phyloP scores from a whole-genome alignment of 2,113 vertebrate species.

The Sapayoa aenigma region DNA sequence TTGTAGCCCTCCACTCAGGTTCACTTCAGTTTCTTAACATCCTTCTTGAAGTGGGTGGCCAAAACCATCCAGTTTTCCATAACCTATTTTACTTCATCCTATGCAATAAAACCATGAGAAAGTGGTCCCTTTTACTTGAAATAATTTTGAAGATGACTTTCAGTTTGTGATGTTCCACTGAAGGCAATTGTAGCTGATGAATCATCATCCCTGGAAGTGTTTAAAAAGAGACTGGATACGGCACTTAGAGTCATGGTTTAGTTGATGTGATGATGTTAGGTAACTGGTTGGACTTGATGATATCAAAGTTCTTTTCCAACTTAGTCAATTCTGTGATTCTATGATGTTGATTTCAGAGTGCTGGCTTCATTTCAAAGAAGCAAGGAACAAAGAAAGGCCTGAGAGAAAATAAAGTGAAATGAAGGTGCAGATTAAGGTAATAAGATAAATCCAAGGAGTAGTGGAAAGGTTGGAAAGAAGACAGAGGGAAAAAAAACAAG shows the following conservation, averaged over 20 bases:
- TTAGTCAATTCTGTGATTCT: too few relatives aligned
- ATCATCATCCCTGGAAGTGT: too few relatives aligned
- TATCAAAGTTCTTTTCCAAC: too few relatives aligned
- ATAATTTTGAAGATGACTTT: neutral
- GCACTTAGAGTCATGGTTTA: too few relatives aligned
- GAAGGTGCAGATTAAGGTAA: neutral
- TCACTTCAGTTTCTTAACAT: neutral
- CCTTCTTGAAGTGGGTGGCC: neutral
- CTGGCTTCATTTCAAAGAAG: neutral
- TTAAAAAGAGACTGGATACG: too few relatives aligned
- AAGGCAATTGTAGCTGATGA: neutral
- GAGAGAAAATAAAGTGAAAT: neutral
- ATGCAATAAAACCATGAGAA: neutral
- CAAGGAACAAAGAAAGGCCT: neutral
- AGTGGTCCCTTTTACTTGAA: neutral
- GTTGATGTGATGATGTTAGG: too few relatives aligned
- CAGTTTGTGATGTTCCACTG: neutral
- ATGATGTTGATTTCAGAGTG: neutral
- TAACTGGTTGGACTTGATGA: too few relatives aligned
- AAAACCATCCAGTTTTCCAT: neutral
- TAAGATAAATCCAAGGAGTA: neutral
- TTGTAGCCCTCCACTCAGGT: neutral
- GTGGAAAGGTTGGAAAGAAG: neutral
- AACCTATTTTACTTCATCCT: neutral
- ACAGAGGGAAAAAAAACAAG: neutral